A percentile compares a stretch with the other conserved stretches of the same genome.
phyloP scores from a whole-genome alignment of 2,888 invertebrate species.

The Xestia rhomboidea region DNA sequence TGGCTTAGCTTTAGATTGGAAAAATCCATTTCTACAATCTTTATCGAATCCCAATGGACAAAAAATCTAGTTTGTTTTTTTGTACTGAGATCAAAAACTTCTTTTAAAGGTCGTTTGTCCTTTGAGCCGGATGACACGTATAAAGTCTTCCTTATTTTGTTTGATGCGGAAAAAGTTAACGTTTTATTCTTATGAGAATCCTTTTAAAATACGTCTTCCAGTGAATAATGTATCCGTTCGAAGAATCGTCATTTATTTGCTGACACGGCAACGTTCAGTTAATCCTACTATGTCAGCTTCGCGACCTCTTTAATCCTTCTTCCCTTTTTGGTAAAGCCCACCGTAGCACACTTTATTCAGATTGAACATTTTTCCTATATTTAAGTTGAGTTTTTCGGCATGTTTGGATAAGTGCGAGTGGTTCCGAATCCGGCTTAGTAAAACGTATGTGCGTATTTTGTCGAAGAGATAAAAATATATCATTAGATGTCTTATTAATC shows the following conservation, averaged over 20 bases:
- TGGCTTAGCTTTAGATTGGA: slow-evolving; percentile 5
- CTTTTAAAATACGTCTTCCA: slow-evolving; percentile 64
- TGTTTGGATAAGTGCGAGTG: slow-evolving; percentile 64
- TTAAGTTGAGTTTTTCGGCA: slow-evolving; percentile 69
- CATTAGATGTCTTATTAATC: slow-evolving; percentile 16
- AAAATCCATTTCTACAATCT: slow-evolving; percentile 21
- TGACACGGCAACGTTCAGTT: slow-evolving; percentile 81
- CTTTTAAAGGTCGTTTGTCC: not conserved
- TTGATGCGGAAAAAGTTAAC: slow-evolving; percentile 4
- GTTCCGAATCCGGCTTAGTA: slow-evolving; percentile 57
- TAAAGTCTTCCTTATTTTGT: not conserved
- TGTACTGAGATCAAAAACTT: slow-evolving; percentile 23
- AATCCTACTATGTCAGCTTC: slow-evolving; percentile 87
- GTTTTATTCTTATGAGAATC: not conserved
- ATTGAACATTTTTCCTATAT: slow-evolving; percentile 75
- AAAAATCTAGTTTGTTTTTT: slow-evolving; percentile 17
- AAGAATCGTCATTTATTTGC: slow-evolving; percentile 83
- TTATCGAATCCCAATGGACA: slow-evolving; percentile 11
- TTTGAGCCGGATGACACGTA: slow-evolving; percentile 16
- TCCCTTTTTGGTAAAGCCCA: slow-evolving; percentile 80
- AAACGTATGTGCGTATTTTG: slow-evolving; percentile 43
- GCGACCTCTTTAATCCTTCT: slow-evolving; percentile 88
- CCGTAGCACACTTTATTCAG: slow-evolving; percentile 79
- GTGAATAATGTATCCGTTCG: slow-evolving; percentile 70
- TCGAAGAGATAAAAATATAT: slow-evolving; percentile 23